Percentiles rank a stretch among this genome's conserved stretches.
These are phyloP conservation scores for Arctia plantaginis DNA, from an alignment of 2,888 invertebrate species.

Conservation along the genomic window DNA sequence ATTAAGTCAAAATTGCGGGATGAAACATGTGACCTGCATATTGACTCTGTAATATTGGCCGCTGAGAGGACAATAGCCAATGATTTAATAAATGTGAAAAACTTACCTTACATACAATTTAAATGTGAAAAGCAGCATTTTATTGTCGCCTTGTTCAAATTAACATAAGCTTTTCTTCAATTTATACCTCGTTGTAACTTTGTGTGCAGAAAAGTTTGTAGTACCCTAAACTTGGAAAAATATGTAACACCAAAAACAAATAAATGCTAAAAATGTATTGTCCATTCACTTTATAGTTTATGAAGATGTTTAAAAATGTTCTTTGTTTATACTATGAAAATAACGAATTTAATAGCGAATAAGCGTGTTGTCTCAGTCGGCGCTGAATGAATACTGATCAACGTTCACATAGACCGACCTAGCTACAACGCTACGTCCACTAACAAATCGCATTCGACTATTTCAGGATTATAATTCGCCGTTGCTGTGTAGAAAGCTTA, in stretches of 20 bases:
- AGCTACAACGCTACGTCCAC: constrained; percentile 44
- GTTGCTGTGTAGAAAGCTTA: constrained; percentile 51
- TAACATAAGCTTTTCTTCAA: constrained; percentile 27
- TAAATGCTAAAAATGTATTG: constrained; percentile 17
- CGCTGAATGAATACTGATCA: constrained; percentile 74
- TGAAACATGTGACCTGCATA: background rate
- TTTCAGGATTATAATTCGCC: constrained; percentile 51
- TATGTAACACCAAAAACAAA: constrained; percentile 14
- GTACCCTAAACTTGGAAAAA: constrained; percentile 17
- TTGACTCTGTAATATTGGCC: background rate
- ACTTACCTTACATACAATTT: constrained; percentile 45
- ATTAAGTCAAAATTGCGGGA: constrained; percentile 16
- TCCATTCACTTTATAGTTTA: constrained; percentile 26
- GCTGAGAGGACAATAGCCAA: background rate
- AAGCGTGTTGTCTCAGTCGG: constrained; percentile 65
- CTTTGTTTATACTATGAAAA: constrained; percentile 18
- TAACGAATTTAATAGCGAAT: constrained; percentile 20
- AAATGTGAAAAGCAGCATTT: constrained; percentile 33
- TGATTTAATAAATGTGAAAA: constrained; percentile 1
- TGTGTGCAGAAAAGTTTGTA: constrained; percentile 35
- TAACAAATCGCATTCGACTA: constrained; percentile 44
- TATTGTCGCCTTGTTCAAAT: constrained; percentile 18
- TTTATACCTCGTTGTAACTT: constrained; percentile 44
- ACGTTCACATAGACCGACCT: constrained; percentile 48
- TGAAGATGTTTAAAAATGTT: constrained; percentile 32